These are phyloP conservation scores for Ichneumoninae sp. DNA, from an alignment of 2,888 invertebrate species.

Conservation along the genomic window DNA sequence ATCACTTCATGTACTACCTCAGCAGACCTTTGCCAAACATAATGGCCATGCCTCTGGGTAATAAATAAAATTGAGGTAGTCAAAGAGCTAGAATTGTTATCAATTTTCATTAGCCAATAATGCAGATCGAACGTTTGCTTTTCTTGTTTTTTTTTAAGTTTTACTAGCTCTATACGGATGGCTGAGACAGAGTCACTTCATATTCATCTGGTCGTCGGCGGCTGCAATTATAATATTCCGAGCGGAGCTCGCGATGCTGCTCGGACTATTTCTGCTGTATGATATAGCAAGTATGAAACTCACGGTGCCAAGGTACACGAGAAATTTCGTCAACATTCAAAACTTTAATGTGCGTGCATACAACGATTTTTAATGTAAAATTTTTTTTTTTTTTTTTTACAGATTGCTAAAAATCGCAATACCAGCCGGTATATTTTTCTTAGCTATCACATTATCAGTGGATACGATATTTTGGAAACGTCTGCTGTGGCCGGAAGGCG, in stretches of 20 bases:
- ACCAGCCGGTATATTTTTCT: constrained; percentile 89
- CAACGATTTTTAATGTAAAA: constrained; percentile 22
- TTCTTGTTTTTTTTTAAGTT: constrained; percentile 87
- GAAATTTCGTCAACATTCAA: neutral
- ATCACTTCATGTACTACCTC: constrained; percentile 99
- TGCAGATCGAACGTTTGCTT: constrained; percentile 44
- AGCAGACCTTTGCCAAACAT: constrained; percentile 97
- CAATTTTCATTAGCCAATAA: constrained; percentile 5
- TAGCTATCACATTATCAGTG: constrained; percentile 90
- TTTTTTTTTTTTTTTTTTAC: constrained; percentile 80
- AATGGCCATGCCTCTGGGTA: constrained; percentile 96
- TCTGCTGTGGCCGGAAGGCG: constrained; percentile 97
- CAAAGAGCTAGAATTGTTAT: constrained; percentile 33
- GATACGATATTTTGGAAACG: constrained; percentile 98
- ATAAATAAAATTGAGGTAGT: constrained; percentile 70
- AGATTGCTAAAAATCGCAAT: constrained; percentile 90
- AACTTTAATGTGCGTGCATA: neutral
- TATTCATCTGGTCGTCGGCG: constrained; percentile 93
- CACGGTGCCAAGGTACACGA: constrained; percentile 87
- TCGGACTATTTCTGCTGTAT: constrained; percentile 93
- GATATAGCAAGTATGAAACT: constrained; percentile 91
- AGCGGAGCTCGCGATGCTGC: constrained; percentile 93
- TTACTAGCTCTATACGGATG: constrained; percentile 94
- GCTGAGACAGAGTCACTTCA: constrained; percentile 90
- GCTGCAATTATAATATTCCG: constrained; percentile 96